These are phyloP conservation scores for Pseudomyrmex flavicornis DNA, from an alignment of 1,140 invertebrate genomes.

Conservation along the genomic window DNA sequence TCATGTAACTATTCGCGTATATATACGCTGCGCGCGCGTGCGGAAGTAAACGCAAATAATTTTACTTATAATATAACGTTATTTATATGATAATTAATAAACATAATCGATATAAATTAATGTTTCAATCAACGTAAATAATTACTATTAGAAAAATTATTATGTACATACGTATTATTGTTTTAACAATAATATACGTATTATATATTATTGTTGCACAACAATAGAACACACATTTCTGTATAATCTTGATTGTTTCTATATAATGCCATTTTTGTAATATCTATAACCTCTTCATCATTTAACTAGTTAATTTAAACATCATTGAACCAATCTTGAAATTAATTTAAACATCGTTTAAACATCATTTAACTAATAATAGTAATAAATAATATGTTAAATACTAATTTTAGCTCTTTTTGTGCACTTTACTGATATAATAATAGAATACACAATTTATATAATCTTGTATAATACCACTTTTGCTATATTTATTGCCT, in stretches of 20 bases:
- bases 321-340: no score
- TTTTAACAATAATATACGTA: not conserved
- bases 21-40: not conserved
- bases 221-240: no score
- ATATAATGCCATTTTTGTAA: no score
- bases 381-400: no score
- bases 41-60: conserved; percentile 7
- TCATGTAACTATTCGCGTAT: conserved; percentile 2
- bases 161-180: not conserved
- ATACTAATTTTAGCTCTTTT: no score
- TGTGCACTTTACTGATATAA: no score
- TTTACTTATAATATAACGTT: conserved; percentile 27
- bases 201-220: not conserved
- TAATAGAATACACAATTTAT: no score
- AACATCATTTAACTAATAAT: no score
- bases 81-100: conserved; percentile 20
- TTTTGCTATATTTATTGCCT: not conserved
- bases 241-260: no score
- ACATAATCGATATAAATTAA: conserved; percentile 5
- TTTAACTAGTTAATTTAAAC: no score
- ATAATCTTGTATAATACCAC: not conserved
- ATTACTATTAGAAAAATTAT: not conserved
- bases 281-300: not conserved
- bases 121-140: not conserved
- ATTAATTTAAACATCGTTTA: no score